Base-by-base conservation (phyloP, 2,888 invertebrate genomes). In the Macrosiphum euphorbiae region DNA sequence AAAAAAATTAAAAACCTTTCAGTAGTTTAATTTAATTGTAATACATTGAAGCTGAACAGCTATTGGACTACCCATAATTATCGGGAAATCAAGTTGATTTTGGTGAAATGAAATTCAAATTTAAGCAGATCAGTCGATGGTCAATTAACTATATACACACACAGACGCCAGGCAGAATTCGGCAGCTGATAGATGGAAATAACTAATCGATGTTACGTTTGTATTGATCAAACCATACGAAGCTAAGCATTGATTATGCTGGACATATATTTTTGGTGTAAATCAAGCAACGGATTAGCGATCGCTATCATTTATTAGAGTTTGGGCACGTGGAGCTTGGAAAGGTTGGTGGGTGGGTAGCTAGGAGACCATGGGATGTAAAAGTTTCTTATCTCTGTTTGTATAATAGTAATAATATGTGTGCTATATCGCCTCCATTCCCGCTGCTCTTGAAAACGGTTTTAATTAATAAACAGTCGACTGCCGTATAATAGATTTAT, bases 301-400 rank as follows among this genome's bases (percentile, higher is more conserved):
- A 86, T 44, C 28, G 44, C 26, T 13, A 86, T 47, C 28, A 13
- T 86, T 47, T 44, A 28, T 86, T 44, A 26, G 20, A 44, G 44
- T 86, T 86, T 86, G 44, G 47, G 47, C 13, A 86, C 47, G 44
- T 44, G 47, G 26, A 1, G 26, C 28, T 28, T 16, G n/a, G 67
- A 35, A 35, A 35, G n/a, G 35, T 67, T n/a, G n/a, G 35, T 67
- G 67, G 10, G 5, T 35, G 67, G 67, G n/a, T 67, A 26, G 35
- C 35, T 35, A 67, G 35, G 67, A 67, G 67, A 16, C 28, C 47
- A 86, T 26, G 44, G 44, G 44, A 44, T 47, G 85, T 44, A 44
- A 86, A 44, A 44, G 41, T 41, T 86, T 86, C 85, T 44, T 86
- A 86, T 86, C 85, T 86, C 85, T 86, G 85, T 47, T 13, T 28